Evolutionary conservation across 2,113 vertebrate genomes (phyloP).

Genomic region (Myotis davidii): DNA sequence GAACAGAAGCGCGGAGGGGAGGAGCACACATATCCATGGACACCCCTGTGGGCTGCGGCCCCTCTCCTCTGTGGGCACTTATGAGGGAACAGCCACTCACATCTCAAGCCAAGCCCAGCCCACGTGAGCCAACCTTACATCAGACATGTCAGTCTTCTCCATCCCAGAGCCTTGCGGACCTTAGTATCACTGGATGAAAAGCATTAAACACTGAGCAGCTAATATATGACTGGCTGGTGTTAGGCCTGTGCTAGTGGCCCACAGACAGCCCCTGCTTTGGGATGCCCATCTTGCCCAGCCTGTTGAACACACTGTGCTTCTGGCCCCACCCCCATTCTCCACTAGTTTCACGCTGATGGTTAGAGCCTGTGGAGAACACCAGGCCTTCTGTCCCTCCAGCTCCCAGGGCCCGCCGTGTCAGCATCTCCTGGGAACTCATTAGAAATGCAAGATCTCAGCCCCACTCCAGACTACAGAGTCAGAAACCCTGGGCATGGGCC

Average conservation of each 20-base stretch:
- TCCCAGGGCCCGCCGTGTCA: background rate
- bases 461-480: background rate
- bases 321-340: background rate
- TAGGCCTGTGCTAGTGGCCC: background rate
- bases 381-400: background rate
- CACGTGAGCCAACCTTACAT: background rate
- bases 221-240: background rate
- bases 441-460: no score
- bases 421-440: no score
- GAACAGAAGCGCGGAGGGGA: accelerated
- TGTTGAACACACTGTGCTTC: no score
- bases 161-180: background rate
- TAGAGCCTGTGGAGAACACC: no score
- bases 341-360: background rate
- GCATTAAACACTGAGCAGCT: background rate
- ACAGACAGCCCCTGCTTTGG: background rate
- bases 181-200: background rate
- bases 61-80: no score
- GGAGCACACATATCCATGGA: background rate
- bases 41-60: background rate
- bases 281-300: background rate
- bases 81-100: accelerated
- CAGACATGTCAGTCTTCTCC: background rate
- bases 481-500: background rate
- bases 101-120: no score